Percentiles rank a stretch among this genome's conserved stretches.
phyloP scores from a whole-genome alignment of 2,113 vertebrate species.

The Sus scrofa region T2T-Sscrofa CM000819.6:75169501-75170000 shows the following conservation, averaged over 20 bases:
- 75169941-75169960: neutral
- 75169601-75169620: neutral
- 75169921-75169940: neutral
- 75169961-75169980: neutral
- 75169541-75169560: neutral
- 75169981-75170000: neutral
- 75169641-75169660: neutral
- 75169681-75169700: neutral
- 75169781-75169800: neutral
- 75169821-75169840: neutral
- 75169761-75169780: neutral
- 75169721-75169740: neutral
- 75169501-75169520: neutral
- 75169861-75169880: neutral
- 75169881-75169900: neutral
- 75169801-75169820: neutral
- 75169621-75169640: neutral
- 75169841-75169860: neutral
- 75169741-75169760: neutral
- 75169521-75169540: neutral
- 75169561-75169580: slow-evolving; percentile 20
- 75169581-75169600: slow-evolving; percentile 14
- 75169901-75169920: too few species aligned
- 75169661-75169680: neutral
- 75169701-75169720: slow-evolving; percentile 13